Evolutionary conservation across 1,140 invertebrate genomes (phyloP).

Genomic region (Harlomillsia oculata): DNA sequence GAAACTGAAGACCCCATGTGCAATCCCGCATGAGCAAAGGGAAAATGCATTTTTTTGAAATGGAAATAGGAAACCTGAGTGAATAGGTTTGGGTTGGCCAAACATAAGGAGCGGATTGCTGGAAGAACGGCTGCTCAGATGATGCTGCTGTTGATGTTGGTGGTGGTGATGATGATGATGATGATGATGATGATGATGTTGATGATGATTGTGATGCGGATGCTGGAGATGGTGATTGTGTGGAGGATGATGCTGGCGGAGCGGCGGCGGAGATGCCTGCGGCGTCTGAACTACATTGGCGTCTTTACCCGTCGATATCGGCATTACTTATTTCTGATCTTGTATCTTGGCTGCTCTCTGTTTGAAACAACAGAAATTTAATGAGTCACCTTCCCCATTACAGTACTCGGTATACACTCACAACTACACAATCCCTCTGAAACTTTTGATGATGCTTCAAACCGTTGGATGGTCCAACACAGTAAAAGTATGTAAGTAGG

Average conservation of each 20-base stretch:
- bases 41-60: too few species aligned
- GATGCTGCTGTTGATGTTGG: background rate
- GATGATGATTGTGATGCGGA: background rate
- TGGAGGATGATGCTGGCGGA: background rate
- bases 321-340: too few species aligned
- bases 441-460: too few species aligned
- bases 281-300: conserved; percentile 1
- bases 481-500: too few species aligned
- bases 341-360: too few species aligned
- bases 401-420: too few species aligned
- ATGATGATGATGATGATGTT: background rate
- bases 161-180: background rate
- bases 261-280: background rate
- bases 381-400: too few species aligned
- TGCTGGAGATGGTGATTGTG: background rate
- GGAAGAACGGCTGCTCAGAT: conserved; percentile 1
- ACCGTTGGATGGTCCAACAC: too few species aligned
- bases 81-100: conserved; percentile 14
- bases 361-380: too few species aligned
- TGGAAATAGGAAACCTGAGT: conserved; percentile 1
- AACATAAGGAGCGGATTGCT: conserved; percentile 1
- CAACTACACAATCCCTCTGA: too few species aligned
- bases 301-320: conserved; percentile 5
- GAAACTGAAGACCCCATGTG: background rate
- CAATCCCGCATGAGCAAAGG: background rate